Conservation (phyloP, 2,797 vertebrate species). For the Erpetoichthys calabaricus region DNA sequence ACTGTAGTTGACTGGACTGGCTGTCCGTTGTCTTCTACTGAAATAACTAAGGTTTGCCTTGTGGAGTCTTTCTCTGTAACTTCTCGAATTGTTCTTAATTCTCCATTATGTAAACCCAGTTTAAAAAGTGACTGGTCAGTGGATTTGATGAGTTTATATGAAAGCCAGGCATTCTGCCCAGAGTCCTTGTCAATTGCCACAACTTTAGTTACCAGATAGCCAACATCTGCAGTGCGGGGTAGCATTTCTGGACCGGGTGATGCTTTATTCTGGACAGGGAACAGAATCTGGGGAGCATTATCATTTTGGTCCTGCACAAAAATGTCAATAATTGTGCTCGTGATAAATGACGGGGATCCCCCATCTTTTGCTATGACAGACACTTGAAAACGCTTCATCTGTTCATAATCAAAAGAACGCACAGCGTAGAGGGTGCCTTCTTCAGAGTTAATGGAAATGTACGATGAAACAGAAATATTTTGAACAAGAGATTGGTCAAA, state of each 20-base stretch:
- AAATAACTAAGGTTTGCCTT: slow-evolving; percentile 43
- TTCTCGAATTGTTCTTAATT: slow-evolving; percentile 18
- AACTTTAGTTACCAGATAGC: slow-evolving; percentile 43
- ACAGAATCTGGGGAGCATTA: slow-evolving; percentile 32
- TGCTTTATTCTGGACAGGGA: slow-evolving; percentile 24
- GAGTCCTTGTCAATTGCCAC: slow-evolving; percentile 28
- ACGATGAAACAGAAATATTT: slow-evolving; percentile 12
- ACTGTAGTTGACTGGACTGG: slow-evolving; percentile 27
- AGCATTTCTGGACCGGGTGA: slow-evolving; percentile 32
- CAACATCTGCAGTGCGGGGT: slow-evolving; percentile 26
- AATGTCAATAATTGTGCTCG: slow-evolving; percentile 35
- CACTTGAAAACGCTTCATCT: slow-evolving; percentile 21
- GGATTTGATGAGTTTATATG: slow-evolving; percentile 15
- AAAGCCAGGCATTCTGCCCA: slow-evolving; percentile 18
- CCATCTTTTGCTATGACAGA: too few relatives aligned
- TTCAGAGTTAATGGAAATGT: slow-evolving; percentile 19
- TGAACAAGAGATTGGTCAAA: slow-evolving; percentile 17
- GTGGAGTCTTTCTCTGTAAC: slow-evolving; percentile 43
- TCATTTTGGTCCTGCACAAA: slow-evolving; percentile 35
- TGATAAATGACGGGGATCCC: slow-evolving; percentile 33
- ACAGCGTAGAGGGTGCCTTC: slow-evolving; percentile 17
- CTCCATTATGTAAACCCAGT: slow-evolving; percentile 22
- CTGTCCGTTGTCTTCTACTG: slow-evolving; percentile 47
- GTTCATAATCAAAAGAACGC: slow-evolving; percentile 25
- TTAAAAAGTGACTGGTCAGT: slow-evolving; percentile 17